These are phyloP conservation scores for Bovichtus variegatus DNA, from an alignment of 2,797 vertebrate genomes.

Conservation along the genomic window DNA sequence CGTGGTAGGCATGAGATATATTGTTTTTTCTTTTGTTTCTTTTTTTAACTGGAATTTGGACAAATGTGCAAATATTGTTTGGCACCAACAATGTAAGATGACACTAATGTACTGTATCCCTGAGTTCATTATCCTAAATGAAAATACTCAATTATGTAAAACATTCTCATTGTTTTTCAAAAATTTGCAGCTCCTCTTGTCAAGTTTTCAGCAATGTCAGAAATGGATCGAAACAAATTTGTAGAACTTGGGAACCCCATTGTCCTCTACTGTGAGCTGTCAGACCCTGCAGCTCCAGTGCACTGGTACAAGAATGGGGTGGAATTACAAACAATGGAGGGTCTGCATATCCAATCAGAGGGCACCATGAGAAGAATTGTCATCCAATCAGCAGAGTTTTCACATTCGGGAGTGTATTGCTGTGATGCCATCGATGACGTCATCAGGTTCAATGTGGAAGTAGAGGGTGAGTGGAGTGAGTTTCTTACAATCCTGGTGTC, in stretches of 20 bases:
- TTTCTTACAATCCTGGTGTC: constrained; percentile 30
- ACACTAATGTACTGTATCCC: background rate
- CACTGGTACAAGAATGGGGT: constrained; percentile 89
- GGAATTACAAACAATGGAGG: constrained; percentile 82
- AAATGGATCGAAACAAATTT: constrained; percentile 91
- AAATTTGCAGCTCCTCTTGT: constrained; percentile 85
- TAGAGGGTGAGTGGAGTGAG: constrained; percentile 84
- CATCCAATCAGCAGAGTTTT: constrained; percentile 87
- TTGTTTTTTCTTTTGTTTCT: background rate
- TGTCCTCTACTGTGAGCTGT: constrained; percentile 89
- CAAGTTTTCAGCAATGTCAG: constrained; percentile 86
- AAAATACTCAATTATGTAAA: background rate
- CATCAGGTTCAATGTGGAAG: constrained; percentile 89
- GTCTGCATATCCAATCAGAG: constrained; percentile 87
- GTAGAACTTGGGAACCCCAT: constrained; percentile 88
- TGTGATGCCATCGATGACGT: constrained; percentile 89
- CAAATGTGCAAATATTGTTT: background rate
- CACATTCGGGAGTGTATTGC: constrained; percentile 88
- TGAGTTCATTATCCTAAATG: background rate
- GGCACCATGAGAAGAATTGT: constrained; percentile 89
- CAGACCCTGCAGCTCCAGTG: constrained; percentile 83
- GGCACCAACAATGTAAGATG: background rate
- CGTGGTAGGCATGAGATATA: background rate
- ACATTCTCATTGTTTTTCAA: constrained; percentile 22
- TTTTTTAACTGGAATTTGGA: constrained; percentile 10